phyloP scores from a whole-genome alignment of 2,113 vertebrate genomes.

The Salminus brasiliensis region DNA sequence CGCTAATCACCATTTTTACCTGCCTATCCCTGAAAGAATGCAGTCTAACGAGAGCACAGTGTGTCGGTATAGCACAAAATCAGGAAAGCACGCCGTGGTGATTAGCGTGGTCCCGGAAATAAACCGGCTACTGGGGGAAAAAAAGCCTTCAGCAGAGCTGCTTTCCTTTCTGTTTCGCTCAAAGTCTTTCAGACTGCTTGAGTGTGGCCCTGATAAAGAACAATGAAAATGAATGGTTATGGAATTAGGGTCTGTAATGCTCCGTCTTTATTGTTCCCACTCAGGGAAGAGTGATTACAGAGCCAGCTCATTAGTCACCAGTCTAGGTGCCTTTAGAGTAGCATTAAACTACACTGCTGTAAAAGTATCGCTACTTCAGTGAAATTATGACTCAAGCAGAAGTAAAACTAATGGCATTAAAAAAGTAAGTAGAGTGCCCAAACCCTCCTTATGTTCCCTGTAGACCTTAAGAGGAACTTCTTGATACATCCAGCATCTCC shows the following conservation, averaged over 20 bases:
- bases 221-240: background rate
- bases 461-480: too few species aligned
- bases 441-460: too few species aligned
- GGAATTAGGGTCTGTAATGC: background rate
- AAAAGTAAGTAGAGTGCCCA: too few species aligned
- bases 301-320: too few species aligned
- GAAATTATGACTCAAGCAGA: too few species aligned
- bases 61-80: background rate
- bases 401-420: too few species aligned
- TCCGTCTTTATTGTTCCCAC: background rate
- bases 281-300: background rate
- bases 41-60: background rate
- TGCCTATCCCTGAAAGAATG: background rate
- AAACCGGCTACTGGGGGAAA: background rate
- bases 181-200: background rate
- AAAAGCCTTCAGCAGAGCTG: background rate
- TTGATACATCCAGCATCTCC: too few species aligned
- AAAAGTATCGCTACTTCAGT: too few species aligned
- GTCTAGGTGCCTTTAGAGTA: too few species aligned
- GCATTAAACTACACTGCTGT: too few species aligned
- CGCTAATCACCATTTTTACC: slow-evolving; percentile 1
- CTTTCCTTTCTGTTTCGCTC: background rate
- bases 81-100: background rate
- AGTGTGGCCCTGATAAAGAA: background rate
- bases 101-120: background rate